A percentile compares a stretch with the other conserved stretches of the same genome.
These are phyloP conservation scores for Acanthis flammea DNA, from an alignment of 2,797 vertebrate genomes.

Conservation along the genomic window DNA sequence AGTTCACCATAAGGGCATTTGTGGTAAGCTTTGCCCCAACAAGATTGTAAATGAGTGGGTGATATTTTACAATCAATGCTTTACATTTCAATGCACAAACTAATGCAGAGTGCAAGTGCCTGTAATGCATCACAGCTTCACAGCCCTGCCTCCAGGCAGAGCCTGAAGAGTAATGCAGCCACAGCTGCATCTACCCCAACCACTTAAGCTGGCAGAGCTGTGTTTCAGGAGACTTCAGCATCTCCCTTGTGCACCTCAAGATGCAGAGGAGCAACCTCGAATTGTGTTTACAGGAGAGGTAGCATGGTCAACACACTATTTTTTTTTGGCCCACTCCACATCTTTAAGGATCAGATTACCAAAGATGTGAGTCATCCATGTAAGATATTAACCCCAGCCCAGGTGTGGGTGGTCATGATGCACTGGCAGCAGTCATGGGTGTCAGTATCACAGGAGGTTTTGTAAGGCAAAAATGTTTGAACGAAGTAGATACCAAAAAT, in stretches of 20 bases:
- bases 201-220: not conserved
- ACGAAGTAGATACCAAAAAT: not conserved
- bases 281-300: not conserved
- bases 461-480: not conserved
- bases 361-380: accelerated
- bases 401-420: not conserved
- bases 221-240: accelerated
- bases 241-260: accelerated
- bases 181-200: not conserved
- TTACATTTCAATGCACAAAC: not conserved
- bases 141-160: not conserved
- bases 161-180: accelerated
- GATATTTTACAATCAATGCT: not conserved
- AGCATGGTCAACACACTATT: accelerated
- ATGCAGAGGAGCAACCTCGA: accelerated
- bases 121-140: not conserved
- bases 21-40: not conserved
- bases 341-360: not conserved
- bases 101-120: not conserved
- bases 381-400: not conserved
- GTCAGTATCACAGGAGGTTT: not conserved
- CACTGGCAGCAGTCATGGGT: accelerated
- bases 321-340: not conserved
- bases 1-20: not conserved
- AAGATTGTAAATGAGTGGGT: not conserved